Base-by-base conservation (phyloP, 2,797 vertebrate species). In the Cirrhinus molitorella region DNA sequence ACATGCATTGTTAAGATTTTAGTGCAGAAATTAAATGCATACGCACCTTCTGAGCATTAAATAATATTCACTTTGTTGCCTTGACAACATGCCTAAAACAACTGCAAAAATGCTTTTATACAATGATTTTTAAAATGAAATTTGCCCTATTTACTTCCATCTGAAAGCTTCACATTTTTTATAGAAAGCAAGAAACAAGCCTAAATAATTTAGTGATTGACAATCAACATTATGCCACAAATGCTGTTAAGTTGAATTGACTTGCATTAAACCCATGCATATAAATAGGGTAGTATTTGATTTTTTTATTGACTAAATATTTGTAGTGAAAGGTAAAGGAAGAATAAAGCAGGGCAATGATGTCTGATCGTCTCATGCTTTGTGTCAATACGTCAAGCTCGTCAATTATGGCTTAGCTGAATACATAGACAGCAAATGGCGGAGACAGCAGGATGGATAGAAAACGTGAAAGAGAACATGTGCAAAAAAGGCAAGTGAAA, bases 351-450 rank as follows among this genome's bases (percentile, higher is more conserved):
- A 14, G 63, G n/a, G 25, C 51, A 49, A 61, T 91, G 88, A 87
- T 83, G 86, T 89, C 88, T 90, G 91, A 93, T 91, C 92, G 90
- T 90, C 89, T 91, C 84, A 92, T 91, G 63, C 88, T 71, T 86
- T 91, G 85, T 84, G 88, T 80, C 90, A 90, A 89, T 89, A 80
- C 79, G 88, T 89, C 45, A 89, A 83, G 90, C 87, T 87, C 71
- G 90, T 90, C 91, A 90, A 89, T 91, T 89, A 90, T 51, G 43
- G 37, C 71, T 59, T 4, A n/a, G 9, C 3, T 49, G 67, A 37
- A 79, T 84, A 55, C 45, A 68, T 45, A 61, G 14, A 65, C 11
- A 4, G 17, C 5, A 25, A 49, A 59, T 9, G 40, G 59, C 9
- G 16, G 34, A 14, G 31, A 23, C 10, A 49, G 47, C 28, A 34